phyloP scores from a whole-genome alignment of 2,113 vertebrate genomes.

The Larimichthys polyactis region DNA sequence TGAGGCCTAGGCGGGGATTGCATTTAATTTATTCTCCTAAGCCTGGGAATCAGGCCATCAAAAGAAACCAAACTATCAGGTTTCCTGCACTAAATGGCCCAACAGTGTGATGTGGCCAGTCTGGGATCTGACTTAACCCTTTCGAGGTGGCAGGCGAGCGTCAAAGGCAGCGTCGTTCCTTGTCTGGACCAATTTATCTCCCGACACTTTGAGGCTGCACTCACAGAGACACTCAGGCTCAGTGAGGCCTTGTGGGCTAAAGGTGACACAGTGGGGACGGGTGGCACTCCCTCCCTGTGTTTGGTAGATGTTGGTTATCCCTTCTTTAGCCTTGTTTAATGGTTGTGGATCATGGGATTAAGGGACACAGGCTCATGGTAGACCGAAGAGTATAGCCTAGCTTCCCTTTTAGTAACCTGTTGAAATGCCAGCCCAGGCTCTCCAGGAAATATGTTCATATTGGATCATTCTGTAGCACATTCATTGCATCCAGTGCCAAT shows the following conservation, averaged over 20 bases:
- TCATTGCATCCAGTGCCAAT: not conserved
- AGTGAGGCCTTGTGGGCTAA: not conserved
- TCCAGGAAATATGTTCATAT: not conserved
- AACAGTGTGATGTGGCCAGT: slow-evolving; percentile 62
- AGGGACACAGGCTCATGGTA: slow-evolving; percentile 44
- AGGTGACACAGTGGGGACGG: slow-evolving; percentile 34
- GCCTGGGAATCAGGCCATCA: slow-evolving; percentile 87
- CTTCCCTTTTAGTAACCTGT: slow-evolving; percentile 55
- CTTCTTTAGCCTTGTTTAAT: slow-evolving; percentile 68
- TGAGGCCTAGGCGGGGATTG: slow-evolving; percentile 87
- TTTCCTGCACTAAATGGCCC: slow-evolving; percentile 83
- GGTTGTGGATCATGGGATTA: slow-evolving; percentile 70
- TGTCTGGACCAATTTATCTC: slow-evolving; percentile 32
- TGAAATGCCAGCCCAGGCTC: slow-evolving; percentile 36
- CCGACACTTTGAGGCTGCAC: not conserved
- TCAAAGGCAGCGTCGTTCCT: slow-evolving; percentile 28
- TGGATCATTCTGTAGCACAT: not conserved
- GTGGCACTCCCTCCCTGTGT: slow-evolving; percentile 29
- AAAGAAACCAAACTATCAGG: slow-evolving; percentile 87
- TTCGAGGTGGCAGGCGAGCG: slow-evolving; percentile 52
- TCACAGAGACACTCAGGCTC: not conserved
- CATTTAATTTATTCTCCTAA: slow-evolving; percentile 95
- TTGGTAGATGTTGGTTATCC: slow-evolving; percentile 53
- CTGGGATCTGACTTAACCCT: slow-evolving; percentile 72
- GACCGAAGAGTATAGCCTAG: slow-evolving; percentile 13